Conservation (phyloP, 53 echinoderm and acorn worm species). For the Holothuria leucospilota region DNA sequence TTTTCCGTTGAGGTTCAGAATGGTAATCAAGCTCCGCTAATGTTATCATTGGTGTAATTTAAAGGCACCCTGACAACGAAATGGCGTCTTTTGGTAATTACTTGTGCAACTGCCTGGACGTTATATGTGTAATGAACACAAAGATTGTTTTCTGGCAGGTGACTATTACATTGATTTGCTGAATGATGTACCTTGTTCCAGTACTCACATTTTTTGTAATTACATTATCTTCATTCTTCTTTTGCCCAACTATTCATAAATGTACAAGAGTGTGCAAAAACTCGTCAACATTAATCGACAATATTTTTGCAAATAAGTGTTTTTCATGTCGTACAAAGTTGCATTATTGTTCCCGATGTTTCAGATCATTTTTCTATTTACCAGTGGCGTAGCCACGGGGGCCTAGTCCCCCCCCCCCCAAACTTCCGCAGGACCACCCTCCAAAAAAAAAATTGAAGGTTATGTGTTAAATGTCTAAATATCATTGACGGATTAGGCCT, state of each 20-base stretch:
- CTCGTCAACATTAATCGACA: conserved; percentile 25
- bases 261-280: conserved; percentile 24
- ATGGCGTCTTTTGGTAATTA: no score
- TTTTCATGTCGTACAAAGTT: no score
- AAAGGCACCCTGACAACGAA: conserved; percentile 17
- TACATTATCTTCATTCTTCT: conserved; percentile 36
- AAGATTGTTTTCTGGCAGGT: conserved; percentile 27
- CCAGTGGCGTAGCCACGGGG: no score
- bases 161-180: no score
- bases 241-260: conserved; percentile 23
- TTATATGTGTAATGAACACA: conserved; percentile 1
- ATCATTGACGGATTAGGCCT: no score
- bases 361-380: no score
- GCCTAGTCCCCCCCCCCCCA: no score
- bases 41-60: conserved; percentile 19
- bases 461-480: no score
- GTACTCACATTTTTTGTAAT: conserved; percentile 19
- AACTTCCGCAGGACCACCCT: no score
- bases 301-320: no score
- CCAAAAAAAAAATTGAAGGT: no score
- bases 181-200: conserved; percentile 30
- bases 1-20: conserved; percentile 22
- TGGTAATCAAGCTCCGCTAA: conserved; percentile 22
- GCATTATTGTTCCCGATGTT: conserved; percentile 3
- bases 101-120: conserved; percentile 17